These are phyloP conservation scores for Nestor notabilis DNA, from an alignment of 2,113 vertebrate genomes.

Conservation along the genomic window DNA sequence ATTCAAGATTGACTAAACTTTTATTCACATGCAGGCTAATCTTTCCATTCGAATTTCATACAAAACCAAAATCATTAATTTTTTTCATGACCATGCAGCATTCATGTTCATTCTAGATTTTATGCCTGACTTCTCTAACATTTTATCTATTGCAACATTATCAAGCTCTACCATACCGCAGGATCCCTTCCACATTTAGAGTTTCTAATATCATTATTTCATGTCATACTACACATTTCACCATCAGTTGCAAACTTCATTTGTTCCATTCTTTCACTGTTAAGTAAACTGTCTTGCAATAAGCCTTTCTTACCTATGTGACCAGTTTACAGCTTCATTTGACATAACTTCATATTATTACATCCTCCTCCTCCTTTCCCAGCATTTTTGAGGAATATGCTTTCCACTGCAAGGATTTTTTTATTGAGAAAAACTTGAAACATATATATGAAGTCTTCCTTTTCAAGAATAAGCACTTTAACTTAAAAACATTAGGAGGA, in stretches of 20 bases:
- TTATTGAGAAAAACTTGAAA: not conserved
- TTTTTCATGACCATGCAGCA: not conserved
- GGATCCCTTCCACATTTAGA: not conserved
- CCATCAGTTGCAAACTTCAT: not conserved
- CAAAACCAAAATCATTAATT: not conserved
- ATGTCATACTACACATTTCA: not conserved
- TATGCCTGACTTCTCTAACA: not conserved
- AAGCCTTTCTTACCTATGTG: not conserved
- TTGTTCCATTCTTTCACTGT: not conserved
- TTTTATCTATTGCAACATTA: not conserved
- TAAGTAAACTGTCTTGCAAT: not conserved
- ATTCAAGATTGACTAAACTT: not conserved
- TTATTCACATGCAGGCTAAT: not conserved
- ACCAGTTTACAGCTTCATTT: not conserved
- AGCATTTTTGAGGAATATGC: not conserved
- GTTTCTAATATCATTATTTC: not conserved
- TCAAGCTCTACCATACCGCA: not conserved
- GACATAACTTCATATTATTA: not conserved
- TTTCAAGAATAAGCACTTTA: not conserved
- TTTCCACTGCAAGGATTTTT: not conserved
- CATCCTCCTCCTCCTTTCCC: not conserved
- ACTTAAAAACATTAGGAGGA: not conserved
- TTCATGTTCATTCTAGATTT: not conserved
- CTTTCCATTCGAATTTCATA: not conserved
- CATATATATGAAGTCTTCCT: not conserved